Percentiles rank a stretch among this genome's conserved stretches.
These are phyloP conservation scores for Bradynema listronoti DNA, from an alignment of 1,140 invertebrate genomes.

Conservation along the genomic window DNA sequence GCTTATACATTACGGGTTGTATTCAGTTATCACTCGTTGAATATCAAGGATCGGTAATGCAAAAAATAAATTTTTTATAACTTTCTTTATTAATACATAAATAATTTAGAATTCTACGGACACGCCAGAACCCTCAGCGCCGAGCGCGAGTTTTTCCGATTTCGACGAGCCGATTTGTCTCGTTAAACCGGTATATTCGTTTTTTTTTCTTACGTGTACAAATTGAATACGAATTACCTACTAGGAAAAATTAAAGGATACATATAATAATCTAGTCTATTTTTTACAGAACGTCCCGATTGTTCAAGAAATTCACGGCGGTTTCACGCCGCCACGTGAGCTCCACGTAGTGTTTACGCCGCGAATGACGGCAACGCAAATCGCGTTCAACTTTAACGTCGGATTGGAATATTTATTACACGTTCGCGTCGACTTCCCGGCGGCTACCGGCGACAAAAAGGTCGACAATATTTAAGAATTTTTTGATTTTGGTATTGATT, in stretches of 20 bases:
- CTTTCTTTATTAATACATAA: neutral
- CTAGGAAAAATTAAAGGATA: too few relatives aligned
- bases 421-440: slow-evolving; percentile 43
- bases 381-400: slow-evolving; percentile 28
- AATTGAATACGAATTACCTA: too few relatives aligned
- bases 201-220: neutral
- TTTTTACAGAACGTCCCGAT: too few relatives aligned
- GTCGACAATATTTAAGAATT: slow-evolving; percentile 2
- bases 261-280: too few relatives aligned
- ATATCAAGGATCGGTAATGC: slow-evolving; percentile 36
- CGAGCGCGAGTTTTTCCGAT: slow-evolving; percentile 3
- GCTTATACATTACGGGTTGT: slow-evolving; percentile 31
- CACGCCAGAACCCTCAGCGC: slow-evolving; percentile 9
- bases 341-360: slow-evolving; percentile 29
- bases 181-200: slow-evolving; percentile 27
- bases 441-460: slow-evolving; percentile 5
- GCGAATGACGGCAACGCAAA: slow-evolving; percentile 23
- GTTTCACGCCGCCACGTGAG: slow-evolving; percentile 1
- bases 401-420: slow-evolving; percentile 37
- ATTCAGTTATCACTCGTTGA: slow-evolving; percentile 32
- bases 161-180: slow-evolving; percentile 13
- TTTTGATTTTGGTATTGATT: slow-evolving; percentile 8
- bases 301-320: too few relatives aligned
- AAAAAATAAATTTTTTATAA: neutral
- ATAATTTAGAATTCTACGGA: slow-evolving; percentile 9